Evolutionary conservation across 2,113 vertebrate species (phyloP), one percentile per base, ranked within the genome.

Genomic region (Entomyzon cyanotis): DNA sequence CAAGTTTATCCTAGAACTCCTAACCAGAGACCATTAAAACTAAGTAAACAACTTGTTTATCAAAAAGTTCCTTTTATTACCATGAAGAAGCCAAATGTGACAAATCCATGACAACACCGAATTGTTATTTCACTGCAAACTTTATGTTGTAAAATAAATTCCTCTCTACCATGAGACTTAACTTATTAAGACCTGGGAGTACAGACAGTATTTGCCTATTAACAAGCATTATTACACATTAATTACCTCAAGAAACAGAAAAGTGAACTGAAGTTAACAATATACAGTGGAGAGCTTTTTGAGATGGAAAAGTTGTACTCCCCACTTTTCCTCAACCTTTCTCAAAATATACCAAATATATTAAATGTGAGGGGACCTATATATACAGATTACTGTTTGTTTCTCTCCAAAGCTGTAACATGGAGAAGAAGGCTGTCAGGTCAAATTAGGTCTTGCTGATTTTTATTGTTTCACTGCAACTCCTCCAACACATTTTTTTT

Each of bases 51-150:
- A 42, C 44, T 85, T 84, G 90, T 74, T 97, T 90, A 47, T 78
- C 89, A 64, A 71, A 94, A 78, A 31, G 23, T 81, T 78, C 56
- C 52, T 84, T 81, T 96, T 94, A 93, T 93, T 87, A 79, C 69
- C 58, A 87, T 65, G 86, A 90, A 49, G 60, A 73, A 87, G 52
- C 41, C 58, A 60, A 93, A 81, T 73, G 76, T 78, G 76, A 84
- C 79, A 96, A 93, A 95, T 73, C 76, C 64, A 24, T 35, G n/a
- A 53, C 60, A 94, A 76, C 23, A 41, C 7, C 22, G 28, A 93
- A 82, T 55, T 64, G 47, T 60, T 58, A 78, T n/a, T 80, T 79
- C 87, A 37, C 60, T 68, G 31, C 44, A 93, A 70, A 71, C 37
- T 68, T 68, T 35, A 65, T 6, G 5, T 86, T 91, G 80, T 90